Evolutionary conservation across 2,888 invertebrate species (phyloP).

Genomic region (Selenia dentaria): DNA sequence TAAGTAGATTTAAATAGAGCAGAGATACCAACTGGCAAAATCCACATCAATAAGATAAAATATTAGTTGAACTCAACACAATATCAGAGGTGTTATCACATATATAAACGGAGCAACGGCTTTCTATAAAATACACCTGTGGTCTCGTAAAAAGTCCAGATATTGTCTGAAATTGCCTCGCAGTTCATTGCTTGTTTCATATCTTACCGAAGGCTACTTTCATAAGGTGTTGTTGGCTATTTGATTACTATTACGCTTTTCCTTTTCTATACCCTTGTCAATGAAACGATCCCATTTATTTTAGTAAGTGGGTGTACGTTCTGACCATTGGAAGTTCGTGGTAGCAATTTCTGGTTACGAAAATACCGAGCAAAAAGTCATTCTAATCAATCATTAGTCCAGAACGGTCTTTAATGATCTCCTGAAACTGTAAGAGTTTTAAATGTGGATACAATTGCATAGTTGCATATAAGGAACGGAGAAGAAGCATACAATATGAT

Average conservation of each 20-base stretch:
- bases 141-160: slow-evolving; percentile 62
- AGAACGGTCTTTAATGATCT: too few species aligned
- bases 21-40: too few species aligned
- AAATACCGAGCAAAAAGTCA: slow-evolving; percentile 1
- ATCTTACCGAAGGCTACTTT: slow-evolving; percentile 38
- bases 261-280: slow-evolving; percentile 56
- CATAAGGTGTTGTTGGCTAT: slow-evolving; percentile 36
- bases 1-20: too few species aligned
- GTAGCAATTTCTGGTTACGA: slow-evolving; percentile 7
- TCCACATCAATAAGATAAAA: slow-evolving; percentile 16
- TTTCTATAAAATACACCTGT: slow-evolving; percentile 72
- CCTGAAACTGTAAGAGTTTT: too few species aligned
- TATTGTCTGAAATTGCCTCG: slow-evolving; percentile 57
- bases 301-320: slow-evolving; percentile 26
- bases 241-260: slow-evolving; percentile 46
- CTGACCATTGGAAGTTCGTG: slow-evolving; percentile 13
- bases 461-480: too few species aligned
- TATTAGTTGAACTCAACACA: slow-evolving; percentile 34
- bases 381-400: background rate
- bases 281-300: slow-evolving; percentile 45
- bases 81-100: slow-evolving; percentile 52
- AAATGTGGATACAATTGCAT: too few species aligned
- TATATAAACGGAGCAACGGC: slow-evolving; percentile 55
- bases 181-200: slow-evolving; percentile 57
- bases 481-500: too few species aligned